phyloP scores from a whole-genome alignment of 2,797 vertebrate genomes.

The Crypturellus tataupa region DNA sequence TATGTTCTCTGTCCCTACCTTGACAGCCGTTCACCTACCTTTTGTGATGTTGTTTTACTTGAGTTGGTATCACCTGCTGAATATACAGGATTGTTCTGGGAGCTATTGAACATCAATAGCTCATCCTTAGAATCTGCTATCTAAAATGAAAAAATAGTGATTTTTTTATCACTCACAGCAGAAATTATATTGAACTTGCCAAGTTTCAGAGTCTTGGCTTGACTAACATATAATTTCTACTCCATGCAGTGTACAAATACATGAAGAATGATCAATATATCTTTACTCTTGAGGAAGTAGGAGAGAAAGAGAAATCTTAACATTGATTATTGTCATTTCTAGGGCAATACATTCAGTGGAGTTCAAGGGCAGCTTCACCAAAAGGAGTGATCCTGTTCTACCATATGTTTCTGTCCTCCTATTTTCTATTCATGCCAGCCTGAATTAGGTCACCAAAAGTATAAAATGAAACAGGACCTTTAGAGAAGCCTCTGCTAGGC shows the following conservation, averaged over 20 bases:
- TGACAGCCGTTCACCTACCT: slow-evolving; percentile 50
- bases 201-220: not conserved
- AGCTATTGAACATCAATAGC: slow-evolving; percentile 84
- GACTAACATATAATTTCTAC: not conserved
- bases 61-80: slow-evolving; percentile 73
- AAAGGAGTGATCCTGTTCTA: not conserved
- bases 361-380: not conserved
- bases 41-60: slow-evolving; percentile 73
- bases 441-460: not conserved
- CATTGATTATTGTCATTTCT: not conserved
- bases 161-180: not conserved
- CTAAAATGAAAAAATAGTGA: slow-evolving; percentile 70
- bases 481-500: not conserved
- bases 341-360: not conserved
- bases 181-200: not conserved
- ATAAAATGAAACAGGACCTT: not conserved
- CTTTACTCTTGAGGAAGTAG: not conserved
- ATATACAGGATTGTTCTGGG: slow-evolving; percentile 73
- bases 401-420: not conserved
- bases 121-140: slow-evolving; percentile 88
- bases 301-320: not conserved
- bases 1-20: not conserved
- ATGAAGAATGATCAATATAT: not conserved
- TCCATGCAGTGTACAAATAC: not conserved
- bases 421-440: not conserved